Evolutionary conservation across 2,888 invertebrate species (phyloP).

Genomic region (Malthinus seriepunctatus): DNA sequence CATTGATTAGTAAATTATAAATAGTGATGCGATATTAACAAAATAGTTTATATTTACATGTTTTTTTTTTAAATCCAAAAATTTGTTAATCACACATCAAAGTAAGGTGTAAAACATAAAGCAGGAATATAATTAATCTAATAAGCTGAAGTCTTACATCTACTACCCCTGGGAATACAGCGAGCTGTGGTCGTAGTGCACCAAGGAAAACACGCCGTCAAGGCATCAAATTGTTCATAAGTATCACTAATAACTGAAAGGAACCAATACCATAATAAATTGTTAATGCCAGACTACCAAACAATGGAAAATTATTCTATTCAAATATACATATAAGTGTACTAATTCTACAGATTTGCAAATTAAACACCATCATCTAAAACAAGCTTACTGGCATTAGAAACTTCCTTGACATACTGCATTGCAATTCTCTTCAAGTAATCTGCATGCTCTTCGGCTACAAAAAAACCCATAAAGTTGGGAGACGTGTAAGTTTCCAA

Average conservation of each 20-base stretch:
- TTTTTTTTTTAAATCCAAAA: too few species aligned
- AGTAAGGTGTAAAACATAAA: too few species aligned
- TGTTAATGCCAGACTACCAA: slow-evolving; percentile 22
- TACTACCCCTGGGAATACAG: slow-evolving; percentile 64
- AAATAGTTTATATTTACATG: background rate
- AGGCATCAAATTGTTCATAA: slow-evolving; percentile 74
- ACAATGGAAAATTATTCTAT: slow-evolving; percentile 15
- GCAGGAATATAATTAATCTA: background rate
- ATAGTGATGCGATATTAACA: background rate
- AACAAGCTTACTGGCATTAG: slow-evolving; percentile 67
- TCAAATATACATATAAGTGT: slow-evolving; percentile 11
- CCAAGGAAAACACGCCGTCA: slow-evolving; percentile 80
- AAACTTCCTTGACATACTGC: slow-evolving; percentile 80
- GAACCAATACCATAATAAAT: slow-evolving; percentile 48
- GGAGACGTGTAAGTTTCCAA: slow-evolving; percentile 84
- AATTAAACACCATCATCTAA: too few species aligned
- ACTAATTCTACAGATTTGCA: too few species aligned
- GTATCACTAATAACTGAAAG: slow-evolving; percentile 71
- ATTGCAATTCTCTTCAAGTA: slow-evolving; percentile 78
- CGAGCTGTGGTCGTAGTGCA: slow-evolving; percentile 66
- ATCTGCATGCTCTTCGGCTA: slow-evolving; percentile 80
- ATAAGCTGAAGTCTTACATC: slow-evolving; percentile 58
- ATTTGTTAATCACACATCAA: too few species aligned
- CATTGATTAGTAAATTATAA: slow-evolving; percentile 4
- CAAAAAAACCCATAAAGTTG: slow-evolving; percentile 90